Conservation (phyloP, 2,797 vertebrate species). For the Sebastes hopkinsi region DNA sequence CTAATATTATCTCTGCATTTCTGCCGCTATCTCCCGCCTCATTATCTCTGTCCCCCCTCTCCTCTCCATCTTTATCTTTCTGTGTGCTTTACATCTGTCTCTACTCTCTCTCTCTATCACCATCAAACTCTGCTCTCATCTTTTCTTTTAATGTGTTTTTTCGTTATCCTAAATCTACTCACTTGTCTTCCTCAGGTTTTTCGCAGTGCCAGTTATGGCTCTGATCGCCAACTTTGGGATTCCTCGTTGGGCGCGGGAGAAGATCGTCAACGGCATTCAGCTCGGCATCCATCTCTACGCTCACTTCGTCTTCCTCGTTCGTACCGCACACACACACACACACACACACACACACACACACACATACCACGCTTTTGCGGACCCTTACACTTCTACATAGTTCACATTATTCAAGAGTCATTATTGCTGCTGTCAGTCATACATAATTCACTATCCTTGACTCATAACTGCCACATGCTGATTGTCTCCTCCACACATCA, state of each 20-base stretch:
- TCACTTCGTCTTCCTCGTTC: conserved; percentile 91
- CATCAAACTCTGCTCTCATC: conserved; percentile 28
- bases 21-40: conserved; percentile 50
- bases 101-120: conserved; percentile 21
- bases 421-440: conserved; percentile 59
- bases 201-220: conserved; percentile 92
- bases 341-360: too few species aligned
- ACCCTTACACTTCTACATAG: conserved; percentile 18
- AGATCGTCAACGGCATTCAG: conserved; percentile 95
- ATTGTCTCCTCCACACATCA: conserved; percentile 66
- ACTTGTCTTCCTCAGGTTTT: conserved; percentile 84
- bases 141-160: conserved; percentile 20
- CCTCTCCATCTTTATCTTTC: conserved; percentile 40
- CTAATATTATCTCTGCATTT: conserved; percentile 62
- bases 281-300: conserved; percentile 93
- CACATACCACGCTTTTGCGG: background rate
- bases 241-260: conserved; percentile 94
- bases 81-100: conserved; percentile 32
- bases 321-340: conserved; percentile 40
- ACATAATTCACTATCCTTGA: conserved; percentile 63
- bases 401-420: conserved; percentile 48
- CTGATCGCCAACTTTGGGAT: conserved; percentile 95
- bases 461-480: conserved; percentile 50
- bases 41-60: conserved; percentile 54
- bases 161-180: conserved; percentile 31